Percentiles rank a stretch among this genome's conserved stretches.
Evolutionary conservation across 2,797 vertebrate genomes (phyloP).

Genomic region (Thalassophryne amazonica): DNA sequence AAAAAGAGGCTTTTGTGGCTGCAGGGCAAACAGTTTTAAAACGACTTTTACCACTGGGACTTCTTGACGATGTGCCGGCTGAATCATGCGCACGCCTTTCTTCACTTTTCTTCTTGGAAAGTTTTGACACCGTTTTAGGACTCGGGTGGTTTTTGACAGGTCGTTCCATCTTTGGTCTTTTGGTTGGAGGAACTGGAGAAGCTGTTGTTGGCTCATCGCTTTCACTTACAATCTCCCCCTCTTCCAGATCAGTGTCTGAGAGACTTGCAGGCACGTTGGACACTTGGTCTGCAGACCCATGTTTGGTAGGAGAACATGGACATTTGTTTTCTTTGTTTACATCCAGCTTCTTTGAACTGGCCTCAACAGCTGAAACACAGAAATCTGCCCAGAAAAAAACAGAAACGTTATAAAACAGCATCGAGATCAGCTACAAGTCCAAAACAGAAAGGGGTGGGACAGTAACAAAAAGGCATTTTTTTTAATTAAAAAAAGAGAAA

Average conservation of each 20-base stretch:
- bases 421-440: too few species aligned
- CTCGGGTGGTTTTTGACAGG: slow-evolving; percentile 40
- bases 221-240: slow-evolving; percentile 92
- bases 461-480: too few species aligned
- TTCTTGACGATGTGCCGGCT: slow-evolving; percentile 22
- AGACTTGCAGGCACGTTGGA: slow-evolving; percentile 42
- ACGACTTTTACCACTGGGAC: slow-evolving; percentile 68
- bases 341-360: slow-evolving; percentile 68
- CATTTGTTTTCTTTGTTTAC: slow-evolving; percentile 95
- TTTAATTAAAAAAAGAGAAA: too few species aligned
- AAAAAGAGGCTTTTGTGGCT: slow-evolving; percentile 71
- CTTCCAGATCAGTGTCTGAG: slow-evolving; percentile 86
- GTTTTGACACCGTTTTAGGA: slow-evolving; percentile 35
- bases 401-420: background rate
- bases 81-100: slow-evolving; percentile 15
- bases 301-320: slow-evolving; percentile 72
- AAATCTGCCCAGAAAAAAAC: slow-evolving; percentile 61
- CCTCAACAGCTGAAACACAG: slow-evolving; percentile 34
- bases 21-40: slow-evolving; percentile 75
- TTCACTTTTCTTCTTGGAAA: slow-evolving; percentile 32
- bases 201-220: slow-evolving; percentile 67
- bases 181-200: slow-evolving; percentile 49
- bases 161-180: slow-evolving; percentile 39
- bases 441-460: too few species aligned
- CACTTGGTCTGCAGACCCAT: slow-evolving; percentile 36